Base-by-base conservation (phyloP, 2,888 invertebrate genomes). In the Drosophila meridiana region DNA sequence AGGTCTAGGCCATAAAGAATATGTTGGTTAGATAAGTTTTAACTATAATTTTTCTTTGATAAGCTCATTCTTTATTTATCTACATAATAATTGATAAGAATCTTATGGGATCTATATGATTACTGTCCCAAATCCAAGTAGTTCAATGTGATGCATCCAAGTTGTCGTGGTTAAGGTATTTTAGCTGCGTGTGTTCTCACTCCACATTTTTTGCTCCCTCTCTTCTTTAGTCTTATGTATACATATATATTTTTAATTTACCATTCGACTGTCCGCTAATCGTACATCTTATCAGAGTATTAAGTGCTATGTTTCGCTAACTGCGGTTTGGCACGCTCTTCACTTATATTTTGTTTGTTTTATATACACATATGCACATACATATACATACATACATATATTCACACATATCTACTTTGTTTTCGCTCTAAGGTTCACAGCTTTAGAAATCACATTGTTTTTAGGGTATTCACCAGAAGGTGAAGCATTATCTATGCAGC, bases 391-490 rank as follows among this genome's bases (percentile, higher is more conserved):
- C 34, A 34, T 40, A 14, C 8, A 14, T 50, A 6, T 45, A 2
- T 45, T 5, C 11, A 45, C 13, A 26, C 28, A 7, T 42, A n/a
- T 42, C 3, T n/a, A 7, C 8, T 40, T 4, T 40, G 11, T 6
- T 20, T 14, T n/a, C 38, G 40, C 47, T 26, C 45, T 9, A 56
- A 58, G 36, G 62, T 50, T 59, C 57, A 61, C 38, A 68, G 61
- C 50, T 30, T 62, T 43, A 72, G 72, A 68, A 81, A 84, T 87
- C 82, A 69, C 76, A 76, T 76, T 83, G 72, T 60, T 79, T 79
- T 83, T 72, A 50, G 84, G 85, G 89, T 89, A 89, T 89, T 89
- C 89, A 87, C 89, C 89, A 73, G 84, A 78, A 85, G 78, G 87
- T 73, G 71, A 76, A 68, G 65, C 71, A 75, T 68, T 78, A 82